Percentiles rank a stretch among this genome's conserved stretches.
phyloP scores from a whole-genome alignment of 2,797 vertebrate genomes.

The Pitangus sulphuratus region DNA sequence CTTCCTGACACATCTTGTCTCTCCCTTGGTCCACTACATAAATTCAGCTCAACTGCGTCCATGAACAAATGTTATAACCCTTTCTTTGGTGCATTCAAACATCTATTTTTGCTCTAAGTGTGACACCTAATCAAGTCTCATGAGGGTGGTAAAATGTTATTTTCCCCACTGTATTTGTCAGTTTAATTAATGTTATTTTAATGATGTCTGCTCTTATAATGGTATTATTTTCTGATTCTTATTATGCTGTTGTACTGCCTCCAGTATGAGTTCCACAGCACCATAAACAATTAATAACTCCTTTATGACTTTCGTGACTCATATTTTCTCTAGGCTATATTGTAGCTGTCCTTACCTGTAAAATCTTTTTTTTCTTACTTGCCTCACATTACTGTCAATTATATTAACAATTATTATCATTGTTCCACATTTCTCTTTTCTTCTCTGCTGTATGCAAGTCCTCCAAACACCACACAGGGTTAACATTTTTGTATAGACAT shows the following conservation, averaged over 20 bases:
- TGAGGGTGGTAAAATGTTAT: not conserved
- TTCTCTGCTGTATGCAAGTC: not conserved
- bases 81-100: not conserved
- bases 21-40: not conserved
- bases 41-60: not conserved
- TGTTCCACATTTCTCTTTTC: not conserved
- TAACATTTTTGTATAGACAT: constrained; percentile 1
- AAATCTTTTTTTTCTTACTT: not conserved
- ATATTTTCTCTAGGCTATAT: not conserved
- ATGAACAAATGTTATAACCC: not conserved
- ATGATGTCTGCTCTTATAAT: not conserved
- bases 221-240: not conserved
- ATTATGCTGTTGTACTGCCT: not conserved
- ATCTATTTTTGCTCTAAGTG: not conserved
- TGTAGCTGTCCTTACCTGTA: not conserved
- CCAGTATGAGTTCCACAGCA: not conserved
- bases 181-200: not conserved
- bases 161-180: not conserved
- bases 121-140: not conserved
- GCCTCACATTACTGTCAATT: not conserved
- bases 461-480: not conserved
- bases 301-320: accelerated
- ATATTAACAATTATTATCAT: not conserved
- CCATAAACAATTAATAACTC: not conserved
- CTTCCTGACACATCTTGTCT: not conserved